Evolutionary conservation across 2,888 invertebrate species (phyloP), one percentile per base, ranked within the genome.

Genomic region (Lasiommata megera): DNA sequence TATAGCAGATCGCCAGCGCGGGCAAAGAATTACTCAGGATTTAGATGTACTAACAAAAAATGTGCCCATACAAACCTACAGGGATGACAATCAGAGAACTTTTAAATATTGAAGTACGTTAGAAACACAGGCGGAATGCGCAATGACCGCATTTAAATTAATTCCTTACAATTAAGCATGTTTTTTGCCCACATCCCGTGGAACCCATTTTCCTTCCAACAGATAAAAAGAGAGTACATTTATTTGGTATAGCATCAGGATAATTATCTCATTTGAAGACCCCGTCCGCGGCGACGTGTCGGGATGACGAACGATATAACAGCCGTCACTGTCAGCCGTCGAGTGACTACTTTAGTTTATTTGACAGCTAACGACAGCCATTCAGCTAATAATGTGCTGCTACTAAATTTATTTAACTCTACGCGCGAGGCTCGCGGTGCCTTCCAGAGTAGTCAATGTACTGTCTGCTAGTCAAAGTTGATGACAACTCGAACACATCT

Each of bases 251-350:
- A 23, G 9, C n/a, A 17, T n/a, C 17, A 34, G 14, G 18, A 36
- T 46, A 16, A 47, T 34, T 12, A 7, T 47, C n/a, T 16, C 34
- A 34, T 11, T 12, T 28, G 23, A 12, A 7, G 7, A 7, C 46
- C 6, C 8, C 14, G 29, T 29, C 44, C 28, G 8, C 28, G 23
- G 5, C 11, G 31, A 11, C 31, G 46, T 17, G 46, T 34, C 16
- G 29, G 1, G 51, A 40, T 51, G 51, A 51, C 38, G 14, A 16
- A 51, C 28, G 51, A 29, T 46, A 37, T 54, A 47, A 54, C 46
- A 17, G 46, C 46, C 28, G 31, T 47, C 46, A 18, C 44, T 17
- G 38, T 54, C 54, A 54, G 44, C 46, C 29, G 54, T 38, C 54
- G 23, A 44, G 14, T 36, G 43, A 23, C 36, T 28, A 37, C 17